Base-by-base conservation (phyloP, 1,140 invertebrate genomes). In the Leptinotarsa lineolata region DNA sequence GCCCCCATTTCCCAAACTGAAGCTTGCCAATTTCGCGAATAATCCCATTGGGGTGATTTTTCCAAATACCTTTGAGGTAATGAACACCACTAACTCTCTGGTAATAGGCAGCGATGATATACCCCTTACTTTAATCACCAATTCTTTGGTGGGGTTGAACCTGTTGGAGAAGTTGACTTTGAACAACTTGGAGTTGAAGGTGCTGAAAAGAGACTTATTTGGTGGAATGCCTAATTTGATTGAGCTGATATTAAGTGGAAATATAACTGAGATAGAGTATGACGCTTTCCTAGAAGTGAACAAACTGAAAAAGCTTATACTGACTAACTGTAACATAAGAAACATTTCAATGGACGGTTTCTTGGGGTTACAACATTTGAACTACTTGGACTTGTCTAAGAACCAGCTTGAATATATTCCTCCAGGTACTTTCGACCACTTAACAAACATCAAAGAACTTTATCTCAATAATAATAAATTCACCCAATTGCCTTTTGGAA, bases 261-360 rank as follows among this genome's bases (percentile, higher is more conserved):
- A 84, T 74, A 86, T 92, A 44, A 81, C 82, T 5, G 82, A 81
- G 70, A 86, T 93, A n/a, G 89, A 91, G 73, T 91, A 89, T 77
- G 91, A 92, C 81, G 89, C 90, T 0, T 92, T 93, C 78, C 78
- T 88, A 44, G 89, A 90, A 77, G 83, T 91, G 60, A 80, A 83
- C 24, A 85, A 87, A 54, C 80, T 92, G n/a, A 82, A 88, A 59
- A 87, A 87, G 74, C 81, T 93, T 6, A 86, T 89, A 72, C 70
- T 92, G 18, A 89, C 86, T 74, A 77, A 88, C n/a, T 92, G 91
- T 79, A 84, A 87, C n/a, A 86, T 92, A 58, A 75, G 80, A 59
- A 87, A 88, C 70, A 84, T 92, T 24, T 92, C 90, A 3, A 90
- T 92, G 88, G 91, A 92, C 78, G 86, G 90, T 1, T 90, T 93